A percentile compares a stretch with the other conserved stretches of the same genome.
phyloP scores from a whole-genome alignment of 1,140 invertebrate species.

The Lepidostoma basale region DNA sequence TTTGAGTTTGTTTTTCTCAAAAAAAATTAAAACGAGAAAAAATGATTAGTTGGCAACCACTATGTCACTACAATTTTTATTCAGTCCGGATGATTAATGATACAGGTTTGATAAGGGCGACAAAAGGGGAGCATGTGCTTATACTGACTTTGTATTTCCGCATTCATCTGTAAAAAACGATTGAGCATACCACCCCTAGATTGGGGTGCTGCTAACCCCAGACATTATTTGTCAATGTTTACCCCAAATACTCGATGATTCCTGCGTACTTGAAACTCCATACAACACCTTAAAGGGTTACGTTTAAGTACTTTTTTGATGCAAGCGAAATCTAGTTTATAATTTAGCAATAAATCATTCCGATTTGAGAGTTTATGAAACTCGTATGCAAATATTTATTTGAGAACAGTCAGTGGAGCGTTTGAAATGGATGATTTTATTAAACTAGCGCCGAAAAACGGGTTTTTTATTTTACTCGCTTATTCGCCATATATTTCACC shows the following conservation, averaged over 20 bases:
- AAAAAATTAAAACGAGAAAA: background rate
- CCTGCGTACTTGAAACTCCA: conserved; percentile 28
- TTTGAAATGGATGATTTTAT: conserved; percentile 33
- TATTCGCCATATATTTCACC: background rate
- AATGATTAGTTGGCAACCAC: conserved; percentile 13
- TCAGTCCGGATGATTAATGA: conserved; percentile 41
- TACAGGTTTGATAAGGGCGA: conserved; percentile 43
- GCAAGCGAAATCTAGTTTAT: conserved; percentile 35
- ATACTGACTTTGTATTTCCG: conserved; percentile 43
- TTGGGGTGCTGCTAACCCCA: conserved; percentile 37
- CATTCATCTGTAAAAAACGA: conserved; percentile 46
- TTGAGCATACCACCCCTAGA: conserved; percentile 35
- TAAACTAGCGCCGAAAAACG: background rate
- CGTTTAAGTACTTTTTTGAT: conserved; percentile 37
- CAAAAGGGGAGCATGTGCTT: conserved; percentile 31
- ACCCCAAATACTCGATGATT: conserved; percentile 41
- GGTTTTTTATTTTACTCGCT: background rate
- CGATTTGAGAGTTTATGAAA: conserved; percentile 34
- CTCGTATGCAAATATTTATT: conserved; percentile 31
- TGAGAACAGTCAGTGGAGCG: conserved; percentile 24
- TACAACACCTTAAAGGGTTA: conserved; percentile 35
- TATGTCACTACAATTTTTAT: conserved; percentile 27
- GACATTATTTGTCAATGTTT: conserved; percentile 45
- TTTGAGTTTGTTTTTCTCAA: no score
- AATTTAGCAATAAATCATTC: conserved; percentile 44